Percentiles rank a stretch among this genome's conserved stretches.
phyloP scores from a whole-genome alignment of 2,888 invertebrate genomes.

The Dugesia japonica region DNA sequence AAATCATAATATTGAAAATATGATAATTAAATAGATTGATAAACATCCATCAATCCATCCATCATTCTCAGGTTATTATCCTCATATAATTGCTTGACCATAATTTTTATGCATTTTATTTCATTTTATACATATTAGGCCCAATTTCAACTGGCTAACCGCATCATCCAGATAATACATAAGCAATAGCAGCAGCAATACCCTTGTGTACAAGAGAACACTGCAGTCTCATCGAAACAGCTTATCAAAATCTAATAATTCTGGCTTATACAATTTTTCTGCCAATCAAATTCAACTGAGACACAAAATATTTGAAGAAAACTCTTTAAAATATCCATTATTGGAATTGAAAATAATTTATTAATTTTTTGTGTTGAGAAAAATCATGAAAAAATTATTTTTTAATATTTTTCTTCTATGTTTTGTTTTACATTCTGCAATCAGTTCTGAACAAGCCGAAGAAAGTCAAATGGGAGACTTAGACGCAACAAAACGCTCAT shows the following conservation, averaged over 20 bases:
- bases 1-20: too few species aligned
- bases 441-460: background rate
- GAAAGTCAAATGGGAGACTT: background rate
- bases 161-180: background rate
- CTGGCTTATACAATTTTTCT: background rate
- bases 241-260: slow-evolving; percentile 16
- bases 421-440: background rate
- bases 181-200: background rate
- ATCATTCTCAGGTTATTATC: background rate
- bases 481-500: background rate
- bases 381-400: background rate
- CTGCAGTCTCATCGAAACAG: background rate
- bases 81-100: background rate
- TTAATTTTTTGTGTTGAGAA: background rate
- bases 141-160: too few species aligned
- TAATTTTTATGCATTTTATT: too few species aligned
- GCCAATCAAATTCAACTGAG: background rate
- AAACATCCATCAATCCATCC: background rate
- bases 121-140: too few species aligned
- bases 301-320: background rate
- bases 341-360: background rate
- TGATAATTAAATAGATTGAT: too few species aligned
- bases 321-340: background rate
- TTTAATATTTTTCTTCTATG: background rate
- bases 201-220: background rate